Base-by-base conservation (phyloP, 1,140 invertebrate species). In the Bombyx mandarina region DNA sequence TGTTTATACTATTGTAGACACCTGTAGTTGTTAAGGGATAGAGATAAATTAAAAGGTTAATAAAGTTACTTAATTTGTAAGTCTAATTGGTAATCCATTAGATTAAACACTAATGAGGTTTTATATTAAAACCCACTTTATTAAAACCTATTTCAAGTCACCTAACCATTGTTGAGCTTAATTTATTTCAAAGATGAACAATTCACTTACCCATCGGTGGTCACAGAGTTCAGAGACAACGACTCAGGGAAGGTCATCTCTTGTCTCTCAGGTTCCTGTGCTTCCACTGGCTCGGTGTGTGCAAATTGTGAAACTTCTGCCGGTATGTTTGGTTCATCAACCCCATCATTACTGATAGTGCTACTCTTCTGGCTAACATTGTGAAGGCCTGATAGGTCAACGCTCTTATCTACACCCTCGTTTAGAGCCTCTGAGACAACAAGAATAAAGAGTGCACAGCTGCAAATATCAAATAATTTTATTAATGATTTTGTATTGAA, bases 121-220 rank as follows among this genome's bases (percentile, higher is more conserved):
- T 35, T 35, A 35, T 35, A 35, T 35, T 35, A 35, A 35, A 35
- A 35, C 2, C 26, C 4, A 35, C 4, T 35, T 35, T 35, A 35
- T 35, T 35, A 35, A 2, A 35, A 35, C 2, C 26, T 35, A 35
- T 0, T 35, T 35, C 26, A 35, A 35, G 26, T 35, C 26, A 35
- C 26, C 26, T 4, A 1, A 35, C 26, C n/a, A 18, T 0, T 18
- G 1, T 35, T 35, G 26, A 35, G 2, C 22, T 26, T 51, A 26
- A 51, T 26, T 35, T 43, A 49, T 48, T 5, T 42, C 0, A 48
- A 52, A 52, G 26, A 42, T 42, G n/a, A 42, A 7, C 26, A 22
- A 51, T 51, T 8, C 57, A 89, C 89, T 88, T 69, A 90, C 89
- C 88, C 88, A 76, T 90, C 89, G 54, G 85, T 84, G 59, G 89